Percentiles rank a stretch among this genome's conserved stretches.
Conservation (phyloP, 2,888 invertebrate genomes). For the Megastigmus dorsalis region DNA sequence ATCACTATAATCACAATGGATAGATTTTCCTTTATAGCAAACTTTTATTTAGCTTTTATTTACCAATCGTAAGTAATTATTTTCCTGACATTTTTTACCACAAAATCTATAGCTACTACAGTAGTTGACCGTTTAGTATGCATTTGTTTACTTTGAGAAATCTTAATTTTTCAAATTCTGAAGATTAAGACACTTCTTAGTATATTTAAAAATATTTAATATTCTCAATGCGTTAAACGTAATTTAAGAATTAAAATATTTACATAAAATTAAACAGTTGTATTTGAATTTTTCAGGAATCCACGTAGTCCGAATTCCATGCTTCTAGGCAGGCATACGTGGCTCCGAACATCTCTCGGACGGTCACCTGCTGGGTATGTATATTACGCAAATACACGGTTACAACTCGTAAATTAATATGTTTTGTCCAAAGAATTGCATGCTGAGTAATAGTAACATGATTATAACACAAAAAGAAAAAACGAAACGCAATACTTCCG, state of each 20-base stretch:
- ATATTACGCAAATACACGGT: conserved; percentile 60
- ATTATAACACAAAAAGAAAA: neutral
- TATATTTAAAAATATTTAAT: too few relatives aligned
- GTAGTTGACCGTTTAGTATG: too few relatives aligned
- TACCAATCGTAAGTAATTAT: conserved; percentile 22
- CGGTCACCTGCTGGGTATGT: conserved; percentile 87
- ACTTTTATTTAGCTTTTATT: neutral
- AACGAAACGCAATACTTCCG: neutral
- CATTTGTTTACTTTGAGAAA: too few relatives aligned
- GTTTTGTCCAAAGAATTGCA: neutral
- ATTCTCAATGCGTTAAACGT: too few relatives aligned
- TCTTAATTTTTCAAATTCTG: too few relatives aligned
- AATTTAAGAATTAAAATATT: too few relatives aligned
- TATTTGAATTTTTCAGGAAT: conserved; percentile 66
- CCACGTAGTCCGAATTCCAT: conserved; percentile 79
- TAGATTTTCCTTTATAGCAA: neutral
- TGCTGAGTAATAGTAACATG: conserved; percentile 29
- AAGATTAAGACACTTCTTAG: too few relatives aligned
- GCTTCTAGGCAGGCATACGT: conserved; percentile 84
- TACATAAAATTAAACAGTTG: too few relatives aligned
- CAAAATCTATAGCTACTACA: too few relatives aligned
- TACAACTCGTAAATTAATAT: neutral
- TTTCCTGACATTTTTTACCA: too few relatives aligned
- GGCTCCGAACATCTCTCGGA: conserved; percentile 89
- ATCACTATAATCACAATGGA: too few relatives aligned